Evolutionary conservation across 2,888 invertebrate species (phyloP), one percentile per base, ranked within the genome.

Genomic region (Cheilosia pagana): DNA sequence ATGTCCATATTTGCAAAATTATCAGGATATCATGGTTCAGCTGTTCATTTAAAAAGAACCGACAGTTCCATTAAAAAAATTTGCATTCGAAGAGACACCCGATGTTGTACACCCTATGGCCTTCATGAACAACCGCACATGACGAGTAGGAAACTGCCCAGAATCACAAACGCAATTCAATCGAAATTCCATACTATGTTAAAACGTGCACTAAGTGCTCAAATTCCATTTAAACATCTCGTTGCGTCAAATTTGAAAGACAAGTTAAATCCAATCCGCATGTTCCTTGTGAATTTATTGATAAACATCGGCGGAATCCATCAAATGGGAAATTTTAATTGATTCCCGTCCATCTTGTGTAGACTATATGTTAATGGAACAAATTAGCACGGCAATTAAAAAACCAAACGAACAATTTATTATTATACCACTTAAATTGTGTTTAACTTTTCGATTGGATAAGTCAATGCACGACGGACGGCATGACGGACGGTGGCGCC

Each of bases 381-480:
- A 70, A 59, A 70, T 70, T 70, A 59, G 70, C 70, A 59, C 48
- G 31, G 16, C 50, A 16, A 68, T 68, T 48, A 68, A 45, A 8
- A 70, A 50, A 21, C 25, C 45, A 59, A 70, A 57, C 50, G 23
- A 57, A 48, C 68, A 57, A 45, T 45, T 45, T 45, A 55, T 68
- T 68, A 43, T 19, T 31, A 57, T 31, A 57, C 39, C 31, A 31
- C 35, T 70, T 70, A 48, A 8, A 41, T 23, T 43, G 45, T 57
- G 45, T 57, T 70, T 57, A 57, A 35, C 43, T 45, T 12, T 16
- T 31, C 45, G n/a, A 68, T 41, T 43, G 16, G 19, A 19, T 7
- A 16, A 16, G n/a, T 3, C n/a, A 1, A 16, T 14, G 21, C 7
- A 41, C 25, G 52, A 3, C 52, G 7, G 5, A 10, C 35, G 35